A percentile compares a stretch with the other conserved stretches of the same genome.
Conservation (phyloP, 2,797 vertebrate genomes). For the Synaphobranchus kaupii region DNA sequence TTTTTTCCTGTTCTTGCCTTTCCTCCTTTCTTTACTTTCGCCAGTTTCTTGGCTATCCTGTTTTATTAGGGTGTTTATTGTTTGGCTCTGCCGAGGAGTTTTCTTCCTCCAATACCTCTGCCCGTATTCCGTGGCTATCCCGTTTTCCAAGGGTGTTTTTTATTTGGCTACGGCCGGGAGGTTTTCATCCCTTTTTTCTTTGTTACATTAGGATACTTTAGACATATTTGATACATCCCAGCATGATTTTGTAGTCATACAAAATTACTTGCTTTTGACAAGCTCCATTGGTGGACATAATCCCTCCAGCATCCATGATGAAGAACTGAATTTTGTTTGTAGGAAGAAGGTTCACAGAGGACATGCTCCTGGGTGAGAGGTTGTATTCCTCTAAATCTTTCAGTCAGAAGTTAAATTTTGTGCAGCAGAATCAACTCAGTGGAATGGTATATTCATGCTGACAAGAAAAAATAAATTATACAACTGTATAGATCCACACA, state of each 20-base stretch:
- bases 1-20: too few species aligned
- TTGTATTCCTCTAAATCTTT: not conserved
- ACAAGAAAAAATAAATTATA: not conserved
- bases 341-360: not conserved
- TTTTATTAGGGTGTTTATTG: too few species aligned
- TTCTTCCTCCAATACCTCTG: too few species aligned
- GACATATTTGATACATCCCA: not conserved
- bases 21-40: too few species aligned
- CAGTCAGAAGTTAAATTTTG: not conserved
- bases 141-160: too few species aligned
- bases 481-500: not conserved
- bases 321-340: not conserved
- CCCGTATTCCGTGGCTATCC: too few species aligned
- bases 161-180: too few species aligned
- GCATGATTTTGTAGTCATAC: not conserved
- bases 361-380: not conserved
- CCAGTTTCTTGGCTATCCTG: too few species aligned
- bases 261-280: not conserved
- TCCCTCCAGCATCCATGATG: not conserved
- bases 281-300: not conserved
- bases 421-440: not conserved
- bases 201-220: too few species aligned
- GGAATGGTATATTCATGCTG: not conserved
- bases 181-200: too few species aligned
- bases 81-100: too few species aligned